These are phyloP conservation scores for Apocheima hispidaria DNA, from an alignment of 2,888 invertebrate genomes.

Conservation along the genomic window DNA sequence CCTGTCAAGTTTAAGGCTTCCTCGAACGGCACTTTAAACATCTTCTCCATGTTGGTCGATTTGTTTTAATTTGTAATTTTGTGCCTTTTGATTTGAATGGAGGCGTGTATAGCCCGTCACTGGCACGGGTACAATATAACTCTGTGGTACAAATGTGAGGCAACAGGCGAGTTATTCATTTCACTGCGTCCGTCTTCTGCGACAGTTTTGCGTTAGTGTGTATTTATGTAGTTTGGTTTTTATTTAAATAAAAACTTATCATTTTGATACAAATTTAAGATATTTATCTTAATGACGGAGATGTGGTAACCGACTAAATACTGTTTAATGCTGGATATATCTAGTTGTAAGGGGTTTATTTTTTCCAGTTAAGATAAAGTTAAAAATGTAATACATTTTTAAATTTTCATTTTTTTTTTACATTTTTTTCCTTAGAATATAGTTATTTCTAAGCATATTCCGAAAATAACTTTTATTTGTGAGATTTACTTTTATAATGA, in stretches of 20 bases:
- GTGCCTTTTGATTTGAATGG: background rate
- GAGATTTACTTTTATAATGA: too few species aligned
- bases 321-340: background rate
- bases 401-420: too few species aligned
- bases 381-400: too few species aligned
- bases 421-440: too few species aligned
- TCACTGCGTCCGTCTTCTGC: slow-evolving; percentile 19
- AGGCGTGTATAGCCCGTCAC: slow-evolving; percentile 23
- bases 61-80: slow-evolving; percentile 1
- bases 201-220: background rate
- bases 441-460: too few species aligned
- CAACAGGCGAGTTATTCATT: slow-evolving; percentile 27
- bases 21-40: slow-evolving; percentile 59
- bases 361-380: too few species aligned
- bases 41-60: slow-evolving; percentile 41
- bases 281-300: background rate
- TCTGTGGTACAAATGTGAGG: slow-evolving; percentile 19
- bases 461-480: too few species aligned
- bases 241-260: slow-evolving; percentile 13
- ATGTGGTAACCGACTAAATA: background rate
- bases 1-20: slow-evolving; percentile 65
- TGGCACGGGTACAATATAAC: slow-evolving; percentile 17
- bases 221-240: slow-evolving; percentile 13
- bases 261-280: background rate
- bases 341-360: background rate